Evolutionary conservation across 2,113 vertebrate species (phyloP).

Genomic region (Myrmecophaga tridactyla): DNA sequence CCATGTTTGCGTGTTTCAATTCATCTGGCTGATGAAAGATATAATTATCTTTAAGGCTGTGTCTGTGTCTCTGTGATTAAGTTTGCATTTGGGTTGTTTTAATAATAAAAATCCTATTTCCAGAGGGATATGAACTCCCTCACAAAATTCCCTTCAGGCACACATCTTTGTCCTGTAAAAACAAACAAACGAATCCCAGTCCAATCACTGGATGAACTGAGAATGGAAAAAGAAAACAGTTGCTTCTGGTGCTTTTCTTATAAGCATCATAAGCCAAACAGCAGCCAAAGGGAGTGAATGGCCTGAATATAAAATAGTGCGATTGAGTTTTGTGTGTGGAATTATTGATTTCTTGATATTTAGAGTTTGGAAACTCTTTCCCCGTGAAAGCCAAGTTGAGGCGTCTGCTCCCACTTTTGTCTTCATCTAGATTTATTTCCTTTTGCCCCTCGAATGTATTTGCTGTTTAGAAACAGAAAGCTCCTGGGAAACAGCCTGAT

Average conservation of each 20-base stretch:
- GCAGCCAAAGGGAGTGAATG: not conserved
- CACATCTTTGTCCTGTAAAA: slow-evolving; percentile 4
- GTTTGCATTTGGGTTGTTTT: slow-evolving; percentile 73
- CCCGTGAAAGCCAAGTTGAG: slow-evolving; percentile 16
- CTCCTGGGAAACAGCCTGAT: not conserved
- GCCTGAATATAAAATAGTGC: slow-evolving; percentile 1
- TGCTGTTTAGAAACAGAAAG: not conserved
- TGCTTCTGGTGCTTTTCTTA: slow-evolving; percentile 24
- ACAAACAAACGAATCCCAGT: not conserved
- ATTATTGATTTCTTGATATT: slow-evolving; percentile 44
- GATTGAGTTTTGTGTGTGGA: slow-evolving; percentile 50
- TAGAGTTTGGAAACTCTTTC: slow-evolving; percentile 39
- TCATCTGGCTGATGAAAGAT: slow-evolving; percentile 69
- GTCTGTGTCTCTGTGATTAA: slow-evolving; percentile 74
- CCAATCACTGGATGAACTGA: not conserved
- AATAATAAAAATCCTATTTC: slow-evolving; percentile 71
- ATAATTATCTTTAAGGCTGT: slow-evolving; percentile 63
- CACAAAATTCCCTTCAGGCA: slow-evolving; percentile 22
- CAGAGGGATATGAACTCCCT: slow-evolving; percentile 23
- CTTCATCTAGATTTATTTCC: slow-evolving; percentile 1
- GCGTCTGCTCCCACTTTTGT: not conserved
- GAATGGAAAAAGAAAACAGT: slow-evolving; percentile 32
- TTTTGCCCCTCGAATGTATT: not conserved
- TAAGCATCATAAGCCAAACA: not conserved
- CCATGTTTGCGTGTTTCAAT: slow-evolving; percentile 60